Percentiles rank a stretch among this genome's conserved stretches.
phyloP scores from a whole-genome alignment of 2,888 invertebrate species.

The Eutolmus rufibarbis region DNA sequence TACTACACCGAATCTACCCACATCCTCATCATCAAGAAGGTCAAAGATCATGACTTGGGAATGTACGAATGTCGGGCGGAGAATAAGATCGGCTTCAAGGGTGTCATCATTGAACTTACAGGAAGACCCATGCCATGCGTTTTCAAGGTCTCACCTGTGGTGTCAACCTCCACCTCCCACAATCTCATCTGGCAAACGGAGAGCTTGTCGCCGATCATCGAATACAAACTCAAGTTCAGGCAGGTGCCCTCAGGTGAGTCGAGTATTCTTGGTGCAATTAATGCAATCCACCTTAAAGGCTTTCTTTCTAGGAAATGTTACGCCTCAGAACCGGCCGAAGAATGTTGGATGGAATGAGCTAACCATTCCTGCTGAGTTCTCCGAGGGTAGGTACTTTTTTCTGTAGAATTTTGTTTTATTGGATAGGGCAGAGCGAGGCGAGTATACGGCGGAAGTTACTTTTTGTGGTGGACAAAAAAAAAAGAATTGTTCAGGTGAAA shows the following conservation, averaged over 20 bases:
- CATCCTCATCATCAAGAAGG: constrained; percentile 73
- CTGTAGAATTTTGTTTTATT: neutral
- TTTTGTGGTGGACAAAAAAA: neutral
- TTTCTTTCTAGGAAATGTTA: constrained; percentile 51
- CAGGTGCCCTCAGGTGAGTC: constrained; percentile 59
- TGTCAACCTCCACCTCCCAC: constrained; percentile 66
- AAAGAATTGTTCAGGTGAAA: neutral
- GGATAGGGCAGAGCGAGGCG: neutral
- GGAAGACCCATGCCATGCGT: constrained; percentile 63
- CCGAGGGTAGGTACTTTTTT: constrained; percentile 54
- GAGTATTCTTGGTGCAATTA: neutral
- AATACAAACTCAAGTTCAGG: constrained; percentile 67
- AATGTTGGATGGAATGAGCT: constrained; percentile 58
- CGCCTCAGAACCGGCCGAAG: constrained; percentile 51
- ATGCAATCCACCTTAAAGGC: neutral
- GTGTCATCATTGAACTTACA: constrained; percentile 75
- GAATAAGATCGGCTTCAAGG: constrained; percentile 76
- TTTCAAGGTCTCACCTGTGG: constrained; percentile 59
- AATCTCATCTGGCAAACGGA: constrained; percentile 86
- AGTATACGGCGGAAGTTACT: neutral
- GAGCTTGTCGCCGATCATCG: constrained; percentile 79
- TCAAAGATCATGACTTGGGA: constrained; percentile 75
- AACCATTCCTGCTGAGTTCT: constrained; percentile 59
- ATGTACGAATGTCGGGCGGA: constrained; percentile 80
- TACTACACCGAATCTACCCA: constrained; percentile 68